Evolutionary conservation across 2,888 invertebrate genomes (phyloP), one percentile per base, ranked within the genome.

Genomic region (Zeuzera pyrina): DNA sequence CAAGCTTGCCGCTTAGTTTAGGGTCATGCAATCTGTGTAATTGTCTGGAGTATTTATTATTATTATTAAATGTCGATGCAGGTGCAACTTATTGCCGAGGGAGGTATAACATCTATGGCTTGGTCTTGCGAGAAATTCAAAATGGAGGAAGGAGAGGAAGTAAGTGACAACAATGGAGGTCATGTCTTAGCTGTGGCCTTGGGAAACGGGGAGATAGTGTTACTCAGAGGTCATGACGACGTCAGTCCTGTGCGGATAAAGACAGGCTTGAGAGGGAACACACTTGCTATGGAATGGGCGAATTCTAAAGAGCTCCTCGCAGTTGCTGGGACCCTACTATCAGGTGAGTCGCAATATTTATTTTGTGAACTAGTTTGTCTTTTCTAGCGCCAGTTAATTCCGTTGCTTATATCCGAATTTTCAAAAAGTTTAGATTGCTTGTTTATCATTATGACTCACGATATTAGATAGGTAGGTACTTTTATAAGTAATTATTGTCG

Each of bases 111-210:
- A 2, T 89, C 92, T 29, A 95, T 98, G 94, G 92, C 94, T 10
- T 98, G 97, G 97, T 96, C 96, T 12, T 97, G 97, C 63, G 96
- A 97, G 67, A 97, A 97, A 62, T 97, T 97, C 74, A 97, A 96
- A 79, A 97, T 97, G 96, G 97, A 97, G 65, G 97, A 97, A 67
- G 92, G 91, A 1, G 93, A 93, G 52, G 94, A 93, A 44, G 87
- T 86, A 2, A 86, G 87, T 12, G 89, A 89, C 31, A 84, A 70
- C 28, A 71, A 57, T 67, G 86, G 43, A 57, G 89, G 54, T 57
- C 93, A 92, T 59, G 91, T 95, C 3, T 70, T 97, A 45, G 96
- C 96, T 3, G 94, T 95, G 3, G 91, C 94, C 44, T 88, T 97
- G 44, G 92, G 90, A 52, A 94, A 92, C 59, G 97, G 97, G n/a